Base-by-base conservation (phyloP, 2,888 invertebrate genomes). In the Branchipolynoe longqiensis region DNA sequence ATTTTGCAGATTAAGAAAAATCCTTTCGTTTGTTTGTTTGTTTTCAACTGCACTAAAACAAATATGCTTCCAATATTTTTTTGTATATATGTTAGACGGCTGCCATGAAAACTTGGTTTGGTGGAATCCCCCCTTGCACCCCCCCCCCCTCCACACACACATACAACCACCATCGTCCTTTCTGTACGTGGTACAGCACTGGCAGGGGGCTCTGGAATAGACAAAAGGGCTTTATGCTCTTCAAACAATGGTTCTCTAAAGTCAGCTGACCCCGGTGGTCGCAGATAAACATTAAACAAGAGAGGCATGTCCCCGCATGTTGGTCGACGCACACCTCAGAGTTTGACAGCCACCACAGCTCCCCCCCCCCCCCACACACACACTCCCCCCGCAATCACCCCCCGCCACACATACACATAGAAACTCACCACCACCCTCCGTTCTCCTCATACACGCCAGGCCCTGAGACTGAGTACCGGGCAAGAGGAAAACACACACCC, bases 241-340 rank as follows among this genome's bases (percentile, higher is more conserved):
- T 33, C 78, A 78, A 78, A 78, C 78, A 78, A 78, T 78, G 78
- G 78, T 78, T 78, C 78, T 48, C 78, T 78, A 78, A 78, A 78
- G 78, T 78, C 78, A 48, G 48, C 41, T 54, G 78, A 78, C 78
- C 54, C 28, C 38, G 25, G 25, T 78, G 78, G 48, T 78, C 31
- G 31, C 25, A 78, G 78, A 78, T 78, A 78, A 78, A 78, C 78
- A 78, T 78, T 78, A 78, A 78, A 78, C 78, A 78, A 78, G 78
- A 48, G 78, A 78, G 48, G 78, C 78, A 78, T 78, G 78, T 78
- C 54, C 48, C 22, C 48, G 78, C 78, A 78, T 78, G 78, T 48
- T 48, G 78, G 48, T 28, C 18, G 48, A 31, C 38, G 69, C 38
- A 69, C n/a, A 48, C 54, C 40, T 40, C 38, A n/a, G n/a, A n/a